A percentile compares a stretch with the other conserved stretches of the same genome.
phyloP scores from a whole-genome alignment of 2,797 vertebrate genomes.

The Neosilurus mollespiculum region DNA sequence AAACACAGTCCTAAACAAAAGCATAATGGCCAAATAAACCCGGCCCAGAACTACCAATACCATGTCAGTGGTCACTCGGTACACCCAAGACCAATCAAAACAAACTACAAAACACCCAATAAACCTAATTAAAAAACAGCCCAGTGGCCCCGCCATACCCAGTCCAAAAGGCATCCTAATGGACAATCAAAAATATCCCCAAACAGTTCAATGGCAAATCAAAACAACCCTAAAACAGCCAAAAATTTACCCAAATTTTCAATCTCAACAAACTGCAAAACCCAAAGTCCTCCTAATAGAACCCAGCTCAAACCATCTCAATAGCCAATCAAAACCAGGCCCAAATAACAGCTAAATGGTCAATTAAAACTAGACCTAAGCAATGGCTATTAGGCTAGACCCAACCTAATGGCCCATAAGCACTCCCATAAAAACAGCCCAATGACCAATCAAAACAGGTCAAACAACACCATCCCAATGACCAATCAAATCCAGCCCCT shows the following conservation, averaged over 20 bases:
- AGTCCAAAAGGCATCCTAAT: background rate
- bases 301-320: background rate
- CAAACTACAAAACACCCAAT: no score
- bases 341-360: background rate
- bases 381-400: no score
- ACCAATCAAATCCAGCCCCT: background rate
- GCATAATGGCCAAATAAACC: background rate
- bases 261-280: no score
- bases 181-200: background rate
- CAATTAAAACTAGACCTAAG: background rate
- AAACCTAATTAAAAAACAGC: background rate
- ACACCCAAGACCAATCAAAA: background rate
- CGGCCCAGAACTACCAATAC: no score
- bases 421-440: background rate
- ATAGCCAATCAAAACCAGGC: background rate
- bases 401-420: background rate
- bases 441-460: background rate
- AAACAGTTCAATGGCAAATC: background rate
- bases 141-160: background rate
- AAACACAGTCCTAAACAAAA: background rate
- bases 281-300: no score
- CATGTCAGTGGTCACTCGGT: background rate
- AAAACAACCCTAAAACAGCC: background rate
- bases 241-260: no score
- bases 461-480: background rate